phyloP scores from a whole-genome alignment of 2,888 invertebrate species.

The Halictus ligatus region DNA sequence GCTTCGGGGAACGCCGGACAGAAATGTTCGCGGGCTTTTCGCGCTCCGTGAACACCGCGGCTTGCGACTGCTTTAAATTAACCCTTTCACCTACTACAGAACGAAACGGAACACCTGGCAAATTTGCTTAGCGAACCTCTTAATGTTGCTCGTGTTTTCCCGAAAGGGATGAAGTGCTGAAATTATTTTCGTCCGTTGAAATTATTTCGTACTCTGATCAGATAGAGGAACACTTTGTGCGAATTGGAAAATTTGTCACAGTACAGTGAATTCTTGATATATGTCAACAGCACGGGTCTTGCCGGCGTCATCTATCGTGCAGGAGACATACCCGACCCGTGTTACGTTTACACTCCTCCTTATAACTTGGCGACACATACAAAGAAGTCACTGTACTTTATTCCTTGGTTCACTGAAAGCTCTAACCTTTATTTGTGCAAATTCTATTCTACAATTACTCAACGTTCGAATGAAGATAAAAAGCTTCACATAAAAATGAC shows the following conservation, averaged over 20 bases:
- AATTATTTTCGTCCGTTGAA: background rate
- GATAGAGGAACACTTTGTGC: no score
- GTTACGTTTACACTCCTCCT: no score
- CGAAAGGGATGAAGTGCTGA: background rate
- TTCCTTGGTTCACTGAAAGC: background rate
- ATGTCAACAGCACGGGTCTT: no score
- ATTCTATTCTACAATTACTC: background rate
- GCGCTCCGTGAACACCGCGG: conserved; percentile 2
- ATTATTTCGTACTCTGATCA: no score
- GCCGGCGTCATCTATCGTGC: no score
- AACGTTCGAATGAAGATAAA: no score
- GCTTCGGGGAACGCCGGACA: background rate
- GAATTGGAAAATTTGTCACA: background rate
- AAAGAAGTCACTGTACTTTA: background rate
- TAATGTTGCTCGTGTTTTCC: background rate
- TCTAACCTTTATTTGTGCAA: background rate
- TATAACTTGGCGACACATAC: no score
- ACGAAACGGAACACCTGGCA: background rate
- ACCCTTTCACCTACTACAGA: background rate
- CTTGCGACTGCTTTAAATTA: background rate
- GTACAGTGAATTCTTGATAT: no score
- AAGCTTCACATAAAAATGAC: no score
- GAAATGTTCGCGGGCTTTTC: background rate
- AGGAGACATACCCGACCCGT: no score
- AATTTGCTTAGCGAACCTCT: background rate